Base-by-base conservation (phyloP, 2,888 invertebrate species). In the Aspidiotus destructor region DNA sequence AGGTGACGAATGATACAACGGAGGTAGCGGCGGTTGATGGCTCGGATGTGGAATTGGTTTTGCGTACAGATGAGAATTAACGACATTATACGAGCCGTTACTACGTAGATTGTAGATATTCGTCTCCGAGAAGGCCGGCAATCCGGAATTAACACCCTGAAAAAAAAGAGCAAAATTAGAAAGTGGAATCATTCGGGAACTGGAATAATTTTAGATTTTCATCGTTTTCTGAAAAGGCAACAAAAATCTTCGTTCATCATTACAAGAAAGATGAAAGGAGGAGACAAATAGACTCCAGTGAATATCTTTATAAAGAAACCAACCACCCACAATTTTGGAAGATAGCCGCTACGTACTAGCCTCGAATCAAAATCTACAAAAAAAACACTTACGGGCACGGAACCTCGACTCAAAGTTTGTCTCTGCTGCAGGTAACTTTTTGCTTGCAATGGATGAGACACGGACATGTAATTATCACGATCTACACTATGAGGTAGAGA, bases 391-490 rank as follows among this genome's bases (percentile, higher is more conserved):
- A 65, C 65, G 55, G 65, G 58, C 11, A 15, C 58, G 9, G 57
- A 58, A 13, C 16, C 40, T 48, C 65, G 65, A 65, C 44, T 65
- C 3, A 65, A 48, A 9, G 55, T 42, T 55, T 53, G 53, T 61
- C 42, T 62, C 40, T 52, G 62, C 40, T 53, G 55, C 61, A 48
- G 68, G 68, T 69, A 69, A 69, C 61, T 61, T 69, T 69, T 69
- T 11, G 62, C 16, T 55, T 69, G 68, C 11, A 62, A 16, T 10
- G 55, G 53, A 42, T 54, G 61, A 42, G 68, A 60, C 52, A 62
- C 53, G n/a, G 68, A 54, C 17, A 61, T 55, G 16, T 68, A 68
- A 52, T 60, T 68, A 69, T 69, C 68, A 41, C 68, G 68, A 41
- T 69, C 68, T 9, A 69, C 68, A 62, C 61, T 69, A 41, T 61